phyloP scores from a whole-genome alignment of 2,113 vertebrate genomes.

The Cottus gobio region DNA sequence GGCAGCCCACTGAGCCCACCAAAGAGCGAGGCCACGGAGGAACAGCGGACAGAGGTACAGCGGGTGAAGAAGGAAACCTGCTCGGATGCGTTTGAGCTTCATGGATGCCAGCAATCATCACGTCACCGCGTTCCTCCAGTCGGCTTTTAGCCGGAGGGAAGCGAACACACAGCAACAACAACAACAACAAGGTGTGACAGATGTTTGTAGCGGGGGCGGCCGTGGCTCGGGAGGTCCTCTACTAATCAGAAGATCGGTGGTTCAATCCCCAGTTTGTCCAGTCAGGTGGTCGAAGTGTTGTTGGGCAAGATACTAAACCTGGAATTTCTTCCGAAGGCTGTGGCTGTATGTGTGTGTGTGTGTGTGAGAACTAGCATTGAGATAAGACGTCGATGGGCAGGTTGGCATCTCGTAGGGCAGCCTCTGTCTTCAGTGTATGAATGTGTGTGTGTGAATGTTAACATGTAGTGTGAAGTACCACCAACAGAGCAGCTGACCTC shows the following conservation, averaged over 20 bases:
- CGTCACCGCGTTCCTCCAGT: constrained; percentile 47
- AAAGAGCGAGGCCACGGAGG: constrained; percentile 17
- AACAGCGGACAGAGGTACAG: constrained; percentile 39
- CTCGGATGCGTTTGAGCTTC: constrained; percentile 46
- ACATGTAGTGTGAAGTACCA: background rate
- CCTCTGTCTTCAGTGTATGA: background rate
- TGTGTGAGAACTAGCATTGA: background rate
- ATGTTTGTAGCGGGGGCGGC: background rate
- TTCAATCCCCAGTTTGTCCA: background rate
- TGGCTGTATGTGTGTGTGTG: background rate
- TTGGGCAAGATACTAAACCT: background rate
- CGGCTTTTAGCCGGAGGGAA: constrained; percentile 53
- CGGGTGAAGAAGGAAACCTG: constrained; percentile 31
- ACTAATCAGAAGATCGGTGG: background rate
- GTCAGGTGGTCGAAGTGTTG: background rate
- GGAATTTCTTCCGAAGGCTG: background rate
- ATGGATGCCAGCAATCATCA: constrained; percentile 64
- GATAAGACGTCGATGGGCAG: background rate
- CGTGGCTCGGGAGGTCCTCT: background rate
- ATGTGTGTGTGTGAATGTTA: background rate
- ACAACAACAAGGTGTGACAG: constrained; percentile 14
- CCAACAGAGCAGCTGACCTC: constrained; percentile 9
- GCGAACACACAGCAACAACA: constrained; percentile 8
- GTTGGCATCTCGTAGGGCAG: background rate
- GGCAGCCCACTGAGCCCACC: constrained; percentile 40